Evolutionary conservation across 2,113 vertebrate species (phyloP), one percentile per base, ranked within the genome.

Genomic region (Tragulus kanchil): DNA sequence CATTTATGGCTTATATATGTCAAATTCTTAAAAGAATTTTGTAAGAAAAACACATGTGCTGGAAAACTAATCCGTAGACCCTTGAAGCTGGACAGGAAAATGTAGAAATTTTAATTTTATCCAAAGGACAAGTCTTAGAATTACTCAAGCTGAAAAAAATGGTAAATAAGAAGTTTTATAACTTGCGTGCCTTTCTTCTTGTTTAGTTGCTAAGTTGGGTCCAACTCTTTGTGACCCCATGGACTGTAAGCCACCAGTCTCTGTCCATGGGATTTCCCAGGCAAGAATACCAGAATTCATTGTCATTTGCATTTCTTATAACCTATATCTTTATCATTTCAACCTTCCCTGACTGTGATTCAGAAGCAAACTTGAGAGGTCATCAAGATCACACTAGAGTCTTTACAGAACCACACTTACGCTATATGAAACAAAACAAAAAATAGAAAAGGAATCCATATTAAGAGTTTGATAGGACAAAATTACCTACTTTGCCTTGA

Each of bases 281-380:
- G 69, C 11, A 73, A 11, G 21, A 73, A 73, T 45, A 73, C 36
- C 45, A 21, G 69, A 73, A 11, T 73, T 19, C 19, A 11, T 73
- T 73, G 13, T 42, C 69, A 45, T 73, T 88, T 79, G 16, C 7
- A 26, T 82, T 93, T 84, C 31, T 61, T 52, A 1, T 52, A 92
- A 58, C 8, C 11, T 54, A 42, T 89, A 48, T 85, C 65, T 96
- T 79, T 28, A 85, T 62, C 19, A n/a, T 73, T 90, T 73, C 54
- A 87, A 31, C 0, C 5, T 58, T 96, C 83, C 85, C 61, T 82
- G 21, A 28, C 31, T 87, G 31, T 69, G 12, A 95, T 65, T 85
- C 14, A 96, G 69, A 96, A 97, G 19, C 45, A 78, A 88, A 1
- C 4, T 89, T 81, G 28, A 86, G 19, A 92, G 17, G 31, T 58